These are phyloP conservation scores for Nyleta sp. DNA, from an alignment of 2,888 invertebrate genomes.

Conservation along the genomic window DNA sequence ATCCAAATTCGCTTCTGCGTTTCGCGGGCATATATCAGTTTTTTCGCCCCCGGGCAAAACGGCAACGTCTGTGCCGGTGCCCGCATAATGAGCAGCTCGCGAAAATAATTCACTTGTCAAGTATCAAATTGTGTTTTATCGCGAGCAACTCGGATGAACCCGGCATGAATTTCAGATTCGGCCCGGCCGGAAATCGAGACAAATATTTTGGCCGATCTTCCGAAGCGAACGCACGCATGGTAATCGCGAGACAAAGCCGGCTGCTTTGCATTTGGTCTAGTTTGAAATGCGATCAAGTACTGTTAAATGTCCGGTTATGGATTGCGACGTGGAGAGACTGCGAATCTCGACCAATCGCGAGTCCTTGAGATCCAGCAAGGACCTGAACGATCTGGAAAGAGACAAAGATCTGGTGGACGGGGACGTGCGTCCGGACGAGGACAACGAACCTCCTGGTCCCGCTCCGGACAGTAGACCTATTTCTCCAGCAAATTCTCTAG, in stretches of 20 bases:
- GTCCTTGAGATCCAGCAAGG: slow-evolving; percentile 74
- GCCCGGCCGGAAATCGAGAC: slow-evolving; percentile 32
- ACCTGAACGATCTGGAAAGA: slow-evolving; percentile 75
- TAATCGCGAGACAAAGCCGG: slow-evolving; percentile 19
- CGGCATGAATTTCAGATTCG: slow-evolving; percentile 48
- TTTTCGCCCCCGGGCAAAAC: slow-evolving; percentile 26
- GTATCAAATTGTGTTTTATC: slow-evolving; percentile 41
- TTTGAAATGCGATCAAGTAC: slow-evolving; percentile 8
- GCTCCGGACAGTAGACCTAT: slow-evolving; percentile 80
- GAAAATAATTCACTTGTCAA: slow-evolving; percentile 50
- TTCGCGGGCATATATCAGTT: slow-evolving; percentile 64
- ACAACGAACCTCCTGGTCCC: slow-evolving; percentile 80
- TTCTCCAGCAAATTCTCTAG: slow-evolving; percentile 77
- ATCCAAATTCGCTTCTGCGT: slow-evolving; percentile 44
- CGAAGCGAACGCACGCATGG: slow-evolving; percentile 12
- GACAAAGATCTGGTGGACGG: slow-evolving; percentile 79
- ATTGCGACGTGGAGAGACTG: slow-evolving; percentile 68
- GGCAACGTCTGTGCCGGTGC: slow-evolving; percentile 43
- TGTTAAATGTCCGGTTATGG: slow-evolving; percentile 14
- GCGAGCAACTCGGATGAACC: slow-evolving; percentile 7
- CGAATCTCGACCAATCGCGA: slow-evolving; percentile 77
- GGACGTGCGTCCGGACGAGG: slow-evolving; percentile 81
- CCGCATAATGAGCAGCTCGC: slow-evolving; percentile 47
- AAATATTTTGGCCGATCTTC: slow-evolving; percentile 38
- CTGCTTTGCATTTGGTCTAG: slow-evolving; percentile 42